phyloP scores from a whole-genome alignment of 2,888 invertebrate genomes.

The Erebia aethiops region DNA sequence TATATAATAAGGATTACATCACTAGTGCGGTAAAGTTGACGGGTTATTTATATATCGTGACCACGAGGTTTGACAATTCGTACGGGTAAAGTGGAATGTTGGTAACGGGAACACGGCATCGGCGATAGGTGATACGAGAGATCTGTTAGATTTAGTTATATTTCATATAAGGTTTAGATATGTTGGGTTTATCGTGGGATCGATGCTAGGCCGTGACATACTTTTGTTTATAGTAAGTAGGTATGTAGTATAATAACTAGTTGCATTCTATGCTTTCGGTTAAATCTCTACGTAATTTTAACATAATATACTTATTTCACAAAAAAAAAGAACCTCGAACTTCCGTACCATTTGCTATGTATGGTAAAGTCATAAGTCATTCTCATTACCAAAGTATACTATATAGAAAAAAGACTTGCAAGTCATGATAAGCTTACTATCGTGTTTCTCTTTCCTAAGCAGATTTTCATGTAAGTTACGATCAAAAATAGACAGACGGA shows the following conservation, averaged over 20 bases:
- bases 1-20: conserved; percentile 23
- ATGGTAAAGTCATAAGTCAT: no score
- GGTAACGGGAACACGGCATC: conserved; percentile 38
- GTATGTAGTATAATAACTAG: no score
- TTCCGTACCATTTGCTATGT: no score
- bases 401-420: no score
- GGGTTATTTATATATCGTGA: conserved; percentile 63
- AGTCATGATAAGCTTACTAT: background rate
- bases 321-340: no score
- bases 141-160: conserved; percentile 16
- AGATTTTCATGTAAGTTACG: conserved; percentile 19
- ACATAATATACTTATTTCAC: no score
- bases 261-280: no score
- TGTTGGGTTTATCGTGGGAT: conserved; percentile 15
- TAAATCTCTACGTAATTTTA: no score
- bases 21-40: conserved; percentile 40
- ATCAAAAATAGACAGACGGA: conserved; percentile 40
- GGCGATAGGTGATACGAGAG: conserved; percentile 26
- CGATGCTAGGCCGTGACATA: conserved; percentile 17
- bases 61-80: conserved; percentile 60
- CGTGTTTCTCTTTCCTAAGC: no score
- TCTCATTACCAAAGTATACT: no score
- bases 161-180: background rate
- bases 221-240: conserved; percentile 9
- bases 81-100: conserved; percentile 43